Evolutionary conservation across 2,113 vertebrate species (phyloP), one percentile per base, ranked within the genome.

Genomic region (Cheilinus undulatus): DNA sequence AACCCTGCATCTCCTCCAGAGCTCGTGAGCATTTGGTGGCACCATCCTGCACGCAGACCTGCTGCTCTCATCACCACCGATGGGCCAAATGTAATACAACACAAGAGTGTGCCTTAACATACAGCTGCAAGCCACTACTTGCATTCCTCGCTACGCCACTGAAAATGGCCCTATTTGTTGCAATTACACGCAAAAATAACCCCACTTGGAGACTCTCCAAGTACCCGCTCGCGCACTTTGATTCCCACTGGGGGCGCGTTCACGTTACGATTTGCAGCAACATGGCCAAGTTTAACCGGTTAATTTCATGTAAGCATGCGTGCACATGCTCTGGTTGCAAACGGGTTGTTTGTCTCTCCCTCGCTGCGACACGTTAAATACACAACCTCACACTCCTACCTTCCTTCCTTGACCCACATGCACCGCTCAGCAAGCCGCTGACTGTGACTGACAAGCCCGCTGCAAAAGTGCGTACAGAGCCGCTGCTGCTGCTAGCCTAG

Each of bases 391-490:
- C 40, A 3, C 17, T 19, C 38, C 14, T 34, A 3, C 13, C 7
- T 45, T 45, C 23, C n/a, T 24, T 26, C 24, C 19, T 27, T 64
- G 68, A 82, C 81, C 77, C 78, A 69, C 82, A 84, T 80, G 85
- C 73, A 75, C 76, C 46, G 69, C 23, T 20, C 50, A 45, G 42
- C 42, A 45, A n/a, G 62, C 69, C 48, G 72, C 69, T 63, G 32
- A 57, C 54, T 40, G 74, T 57, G 80, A 76, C 76, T 84, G 79
- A 66, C 85, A 69, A 84, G 57, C 82, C 81, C 85, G 75, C 80
- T 73, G 73, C 70, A 53, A 82, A 87, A 92, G 88, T 90, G 88
- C 84, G 81, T 69, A 83, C 73, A 34, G 63, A 28, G 69, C 77
- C 40, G 59, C 70, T 42, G 60, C 68, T 19, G 61, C 71, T 45